Percentiles rank a stretch among this genome's conserved stretches.
Conservation (phyloP, 2,888 invertebrate species). For the Horisme vitalbata region DNA sequence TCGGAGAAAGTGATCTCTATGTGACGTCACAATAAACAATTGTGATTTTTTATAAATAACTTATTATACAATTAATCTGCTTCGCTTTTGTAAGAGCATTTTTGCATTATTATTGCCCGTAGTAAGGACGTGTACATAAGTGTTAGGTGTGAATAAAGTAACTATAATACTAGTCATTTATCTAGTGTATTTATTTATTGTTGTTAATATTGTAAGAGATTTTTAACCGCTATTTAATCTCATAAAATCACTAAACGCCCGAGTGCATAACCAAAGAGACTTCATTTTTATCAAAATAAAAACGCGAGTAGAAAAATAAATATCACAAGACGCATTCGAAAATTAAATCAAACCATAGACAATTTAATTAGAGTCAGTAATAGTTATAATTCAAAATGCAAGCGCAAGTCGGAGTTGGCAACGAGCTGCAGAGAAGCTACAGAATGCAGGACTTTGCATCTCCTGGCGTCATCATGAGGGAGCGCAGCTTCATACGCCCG, state of each 20-base stretch:
- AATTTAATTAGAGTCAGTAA: constrained; percentile 15
- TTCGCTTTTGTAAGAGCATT: constrained; percentile 67
- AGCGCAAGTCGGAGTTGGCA: constrained; percentile 69
- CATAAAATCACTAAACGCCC: constrained; percentile 38
- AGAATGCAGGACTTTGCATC: constrained; percentile 82
- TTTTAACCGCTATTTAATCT: constrained; percentile 25
- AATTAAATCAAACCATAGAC: constrained; percentile 20
- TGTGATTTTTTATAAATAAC: constrained; percentile 59
- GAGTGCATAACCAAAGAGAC: constrained; percentile 61
- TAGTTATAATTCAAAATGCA: constrained; percentile 61
- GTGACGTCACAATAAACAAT: constrained; percentile 77
- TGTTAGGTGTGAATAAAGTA: constrained; percentile 62
- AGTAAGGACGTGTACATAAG: constrained; percentile 51
- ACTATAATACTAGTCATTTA: constrained; percentile 80
- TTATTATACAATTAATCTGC: constrained; percentile 44
- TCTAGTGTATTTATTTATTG: constrained; percentile 75
- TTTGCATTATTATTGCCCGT: constrained; percentile 67
- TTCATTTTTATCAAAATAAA: constrained; percentile 2
- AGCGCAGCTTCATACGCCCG: constrained; percentile 87
- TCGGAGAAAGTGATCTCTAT: constrained; percentile 74
- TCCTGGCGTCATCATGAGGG: constrained; percentile 84
- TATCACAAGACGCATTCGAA: not conserved
- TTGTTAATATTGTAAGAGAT: constrained; percentile 36
- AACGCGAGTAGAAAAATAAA: constrained; percentile 10
- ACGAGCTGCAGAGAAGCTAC: constrained; percentile 77